Evolutionary conservation across 1,140 invertebrate genomes (phyloP), one percentile per base, ranked within the genome.

Genomic region (Ceratoteleas bidentatus): DNA sequence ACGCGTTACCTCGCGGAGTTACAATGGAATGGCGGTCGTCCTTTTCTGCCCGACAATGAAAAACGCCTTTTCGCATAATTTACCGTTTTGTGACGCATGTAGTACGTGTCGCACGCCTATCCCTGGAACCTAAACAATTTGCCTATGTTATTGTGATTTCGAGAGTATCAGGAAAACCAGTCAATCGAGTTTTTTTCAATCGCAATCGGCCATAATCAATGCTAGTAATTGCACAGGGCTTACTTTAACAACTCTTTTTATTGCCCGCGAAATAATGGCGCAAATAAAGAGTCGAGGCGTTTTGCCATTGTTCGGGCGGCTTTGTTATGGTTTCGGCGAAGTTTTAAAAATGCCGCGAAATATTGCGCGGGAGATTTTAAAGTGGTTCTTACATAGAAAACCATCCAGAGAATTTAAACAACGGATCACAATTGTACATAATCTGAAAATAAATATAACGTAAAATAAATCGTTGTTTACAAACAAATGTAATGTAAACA

Each of bases 1-100:
- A 40, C 36, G 36, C 10, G 36, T 11, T 40, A 11, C 36, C 36
- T 8, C 36, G 36, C 36, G 36, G 36, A 40, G 36, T 40, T 40
- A 11, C 36, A 40, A 11, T 11, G 36, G 36, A 40, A 40, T 40
- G 36, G 6, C 36, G 36, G 10, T 11, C 36, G 36, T 40, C 36
- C 36, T 40, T 40, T 40, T 40, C 36, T 40, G 36, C 7, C 36
- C 36, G 36, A 40, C 36, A 40, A 40, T 40, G 36, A 40, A 40
- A 40, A 40, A 40, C 36, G 36, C 7, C 45, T 52, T 38, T 47
- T 47, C 13, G 45, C 45, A 47, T 47, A 47, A 47, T 47, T 47
- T n/a, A n/a, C 13, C 11, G 13, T 47, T 1, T 47, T 47, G 45
- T 47, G 45, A 47, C 45, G 45, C n/a, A 47, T 13, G 13, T 47